A percentile compares a stretch with the other conserved stretches of the same genome.
Conservation (phyloP, 2,113 vertebrate species). For the Ophthalmolycus amberensis region DNA sequence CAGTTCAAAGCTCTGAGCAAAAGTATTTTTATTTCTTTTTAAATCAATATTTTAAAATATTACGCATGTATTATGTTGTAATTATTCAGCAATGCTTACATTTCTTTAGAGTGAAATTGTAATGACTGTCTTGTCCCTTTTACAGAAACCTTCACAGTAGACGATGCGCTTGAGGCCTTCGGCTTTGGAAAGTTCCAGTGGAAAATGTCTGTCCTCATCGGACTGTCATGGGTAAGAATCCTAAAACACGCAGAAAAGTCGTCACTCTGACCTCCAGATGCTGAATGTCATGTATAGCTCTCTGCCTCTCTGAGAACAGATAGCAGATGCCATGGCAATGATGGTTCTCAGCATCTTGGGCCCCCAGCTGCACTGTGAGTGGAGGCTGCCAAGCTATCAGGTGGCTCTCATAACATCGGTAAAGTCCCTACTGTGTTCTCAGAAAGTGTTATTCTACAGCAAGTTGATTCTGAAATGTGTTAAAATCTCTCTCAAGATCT, state of each 20-base stretch:
- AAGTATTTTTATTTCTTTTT: not conserved
- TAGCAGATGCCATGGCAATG: constrained; percentile 98
- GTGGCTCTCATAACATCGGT: constrained; percentile 96
- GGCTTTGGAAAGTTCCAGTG: constrained; percentile 96
- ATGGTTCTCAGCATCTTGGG: constrained; percentile 97
- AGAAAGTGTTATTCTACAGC: not conserved
- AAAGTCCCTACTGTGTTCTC: constrained; percentile 50
- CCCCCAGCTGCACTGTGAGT: constrained; percentile 96
- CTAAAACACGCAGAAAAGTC: not conserved
- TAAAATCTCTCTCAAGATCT: not conserved
- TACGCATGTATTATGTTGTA: not conserved
- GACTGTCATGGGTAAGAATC: constrained; percentile 93
- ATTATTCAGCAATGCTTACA: not conserved
- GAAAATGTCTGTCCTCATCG: constrained; percentile 92
- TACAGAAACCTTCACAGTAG: constrained; percentile 94
- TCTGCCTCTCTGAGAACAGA: constrained; percentile 75
- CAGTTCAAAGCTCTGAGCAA: not conserved
- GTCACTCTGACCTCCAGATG: not conserved
- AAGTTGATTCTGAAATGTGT: not conserved
- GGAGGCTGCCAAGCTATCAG: constrained; percentile 91
- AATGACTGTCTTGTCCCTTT: constrained; percentile 4
- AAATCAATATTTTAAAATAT: not conserved
- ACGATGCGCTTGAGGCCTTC: constrained; percentile 93
- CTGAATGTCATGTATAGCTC: not conserved
- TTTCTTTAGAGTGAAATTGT: not conserved